phyloP scores from a whole-genome alignment of 2,888 invertebrate species.

The Loripinus fragilis region DNA sequence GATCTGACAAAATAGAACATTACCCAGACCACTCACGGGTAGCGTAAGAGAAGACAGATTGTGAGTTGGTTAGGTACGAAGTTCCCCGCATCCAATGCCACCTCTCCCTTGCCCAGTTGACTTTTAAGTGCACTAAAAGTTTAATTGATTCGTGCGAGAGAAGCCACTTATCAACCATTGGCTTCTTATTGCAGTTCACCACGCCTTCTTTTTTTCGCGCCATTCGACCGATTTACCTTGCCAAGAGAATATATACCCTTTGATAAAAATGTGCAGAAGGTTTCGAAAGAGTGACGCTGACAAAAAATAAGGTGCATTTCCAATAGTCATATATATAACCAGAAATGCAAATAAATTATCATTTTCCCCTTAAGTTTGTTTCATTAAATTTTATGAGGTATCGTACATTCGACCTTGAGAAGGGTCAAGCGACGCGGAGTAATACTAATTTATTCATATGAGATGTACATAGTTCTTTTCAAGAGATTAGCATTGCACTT shows the following conservation, averaged over 20 bases:
- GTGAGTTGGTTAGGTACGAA: no score
- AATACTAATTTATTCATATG: slow-evolving; percentile 63
- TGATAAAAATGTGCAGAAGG: not conserved
- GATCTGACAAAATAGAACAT: no score
- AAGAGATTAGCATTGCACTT: slow-evolving; percentile 47
- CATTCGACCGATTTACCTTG: slow-evolving; percentile 48
- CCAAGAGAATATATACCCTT: not conserved
- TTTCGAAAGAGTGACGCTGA: not conserved
- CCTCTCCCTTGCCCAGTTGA: no score
- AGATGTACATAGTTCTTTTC: slow-evolving; percentile 52
- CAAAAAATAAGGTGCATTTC: no score
- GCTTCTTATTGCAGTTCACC: not conserved
- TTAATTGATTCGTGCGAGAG: slow-evolving; percentile 11
- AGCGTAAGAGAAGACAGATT: no score
- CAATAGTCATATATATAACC: no score
- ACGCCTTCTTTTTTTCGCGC: slow-evolving; percentile 9
- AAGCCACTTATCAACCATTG: no score
- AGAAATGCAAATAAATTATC: not conserved
- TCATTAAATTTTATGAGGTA: slow-evolving; percentile 2
- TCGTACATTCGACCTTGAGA: slow-evolving; percentile 65
- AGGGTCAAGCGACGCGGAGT: slow-evolving; percentile 55
- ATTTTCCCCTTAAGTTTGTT: not conserved
- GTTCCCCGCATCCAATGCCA: no score
- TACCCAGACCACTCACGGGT: no score
- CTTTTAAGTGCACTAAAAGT: no score